Base-by-base conservation (phyloP, 2,888 invertebrate species). In the Apamea sordens region DNA sequence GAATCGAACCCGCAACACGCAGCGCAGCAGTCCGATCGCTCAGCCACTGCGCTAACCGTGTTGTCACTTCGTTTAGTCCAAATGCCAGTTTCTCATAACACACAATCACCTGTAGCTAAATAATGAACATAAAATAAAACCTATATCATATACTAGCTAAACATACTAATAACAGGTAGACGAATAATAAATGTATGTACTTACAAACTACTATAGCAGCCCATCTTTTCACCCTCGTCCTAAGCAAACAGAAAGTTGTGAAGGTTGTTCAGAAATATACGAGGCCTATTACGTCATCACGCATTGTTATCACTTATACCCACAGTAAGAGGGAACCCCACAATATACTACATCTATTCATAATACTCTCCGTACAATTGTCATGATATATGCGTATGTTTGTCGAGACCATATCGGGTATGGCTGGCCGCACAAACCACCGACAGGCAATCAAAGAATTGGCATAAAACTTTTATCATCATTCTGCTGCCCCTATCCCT, bases 371-470 rank as follows among this genome's bases (percentile, higher is more conserved):
- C 53, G 28, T 65, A 73, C 74, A 67, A 70, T 86, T 69, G 61
- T 44, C 36, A 47, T 77, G 86, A 88, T 86, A 53, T 88, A 88
- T 85, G 75, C 41, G 50, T 76, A 53, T 85, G 81, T 88, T 88
- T 85, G 64, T 74, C 41, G 59, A 24, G 18, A 85, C 2, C 59
- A 61, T 50, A 13, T 61, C 13, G 44, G 1, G 0, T 59, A n/a
- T 15, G 0, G 21, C 4, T 4, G 24, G 6, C 4, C 1, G n/a
- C 6, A 18, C 13, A 15, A 36, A 65, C 28, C 10, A 5, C 32
- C 56, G 44, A 44, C 18, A 32, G 7, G 2, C 13, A 68, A 24
- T 7, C 56, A 18, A 24, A 50, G 5, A n/a, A n/a, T n/a, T 59
- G 24, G n/a, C n/a, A 59, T n/a, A 56, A 56, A n/a, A n/a, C 21